A percentile compares a stretch with the other conserved stretches of the same genome.
Conservation (phyloP, 2,888 invertebrate species). For the Trichogramma dendrolimi region DNA sequence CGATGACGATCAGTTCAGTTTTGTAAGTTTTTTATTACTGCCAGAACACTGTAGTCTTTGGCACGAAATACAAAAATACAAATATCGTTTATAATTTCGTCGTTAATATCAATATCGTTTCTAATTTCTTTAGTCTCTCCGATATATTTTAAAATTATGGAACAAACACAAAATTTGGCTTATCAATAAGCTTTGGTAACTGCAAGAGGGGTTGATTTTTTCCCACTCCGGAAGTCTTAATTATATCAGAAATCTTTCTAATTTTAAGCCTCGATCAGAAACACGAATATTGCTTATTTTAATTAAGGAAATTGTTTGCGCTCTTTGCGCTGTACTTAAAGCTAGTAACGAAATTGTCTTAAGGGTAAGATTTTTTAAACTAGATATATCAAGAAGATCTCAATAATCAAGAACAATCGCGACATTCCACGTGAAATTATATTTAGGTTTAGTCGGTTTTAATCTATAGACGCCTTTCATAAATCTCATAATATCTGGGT, state of each 20-base stretch:
- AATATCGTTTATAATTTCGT: too few relatives aligned
- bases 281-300: not conserved
- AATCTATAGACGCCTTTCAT: not conserved
- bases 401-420: not conserved
- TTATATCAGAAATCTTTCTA: not conserved
- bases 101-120: not conserved
- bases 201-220: not conserved
- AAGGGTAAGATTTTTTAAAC: not conserved
- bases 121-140: not conserved
- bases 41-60: too few relatives aligned
- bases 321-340: slow-evolving; percentile 2
- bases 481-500: not conserved
- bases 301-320: not conserved
- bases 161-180: not conserved
- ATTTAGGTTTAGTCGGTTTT: not conserved
- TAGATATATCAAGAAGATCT: not conserved
- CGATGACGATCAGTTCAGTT: too few relatives aligned
- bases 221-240: slow-evolving; percentile 1
- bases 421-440: not conserved
- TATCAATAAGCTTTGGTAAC: not conserved
- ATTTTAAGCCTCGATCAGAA: not conserved
- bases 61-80: too few relatives aligned
- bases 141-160: not conserved
- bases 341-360: not conserved
- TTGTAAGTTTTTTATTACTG: too few relatives aligned